phyloP scores from a whole-genome alignment of 2,113 vertebrate species.

The Seriola quinqueradiata region DNA sequence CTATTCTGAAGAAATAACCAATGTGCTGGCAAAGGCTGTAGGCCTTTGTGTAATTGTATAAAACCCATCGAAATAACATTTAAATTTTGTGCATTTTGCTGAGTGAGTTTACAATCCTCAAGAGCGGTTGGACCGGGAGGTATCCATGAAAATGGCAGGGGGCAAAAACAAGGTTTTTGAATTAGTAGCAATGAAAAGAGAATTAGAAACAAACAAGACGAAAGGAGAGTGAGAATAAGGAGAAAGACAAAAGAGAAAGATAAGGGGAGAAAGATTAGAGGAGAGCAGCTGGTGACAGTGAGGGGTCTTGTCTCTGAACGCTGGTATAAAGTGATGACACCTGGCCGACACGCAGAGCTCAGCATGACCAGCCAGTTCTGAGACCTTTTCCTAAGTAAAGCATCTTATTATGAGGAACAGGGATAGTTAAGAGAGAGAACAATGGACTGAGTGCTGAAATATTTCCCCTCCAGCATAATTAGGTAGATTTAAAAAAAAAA shows the following conservation, averaged over 20 bases:
- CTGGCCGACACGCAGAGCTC: slow-evolving; percentile 62
- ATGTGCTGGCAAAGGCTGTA: background rate
- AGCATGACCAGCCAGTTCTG: slow-evolving; percentile 54
- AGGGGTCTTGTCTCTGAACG: slow-evolving; percentile 66
- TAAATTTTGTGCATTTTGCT: slow-evolving; percentile 16
- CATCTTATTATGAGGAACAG: slow-evolving; percentile 22
- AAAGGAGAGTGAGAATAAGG: background rate
- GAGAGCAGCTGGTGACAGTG: slow-evolving; percentile 66
- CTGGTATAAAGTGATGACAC: slow-evolving; percentile 67
- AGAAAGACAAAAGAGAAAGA: background rate
- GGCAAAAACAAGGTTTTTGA: background rate
- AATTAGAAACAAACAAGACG: background rate
- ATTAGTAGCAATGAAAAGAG: background rate
- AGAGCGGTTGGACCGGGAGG: slow-evolving; percentile 4
- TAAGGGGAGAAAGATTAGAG: slow-evolving; percentile 27
- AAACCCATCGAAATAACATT: slow-evolving; percentile 4
- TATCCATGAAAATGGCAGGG: slow-evolving; percentile 32
- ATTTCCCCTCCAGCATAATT: background rate
- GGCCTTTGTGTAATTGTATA: background rate
- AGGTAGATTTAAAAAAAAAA: background rate
- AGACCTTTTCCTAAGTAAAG: slow-evolving; percentile 41
- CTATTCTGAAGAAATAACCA: background rate
- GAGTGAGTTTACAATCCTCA: slow-evolving; percentile 12
- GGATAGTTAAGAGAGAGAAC: background rate
- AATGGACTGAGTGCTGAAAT: background rate